Evolutionary conservation across 1,140 invertebrate genomes (phyloP), one percentile per base, ranked within the genome.

Genomic region (Plectus sambesii): DNA sequence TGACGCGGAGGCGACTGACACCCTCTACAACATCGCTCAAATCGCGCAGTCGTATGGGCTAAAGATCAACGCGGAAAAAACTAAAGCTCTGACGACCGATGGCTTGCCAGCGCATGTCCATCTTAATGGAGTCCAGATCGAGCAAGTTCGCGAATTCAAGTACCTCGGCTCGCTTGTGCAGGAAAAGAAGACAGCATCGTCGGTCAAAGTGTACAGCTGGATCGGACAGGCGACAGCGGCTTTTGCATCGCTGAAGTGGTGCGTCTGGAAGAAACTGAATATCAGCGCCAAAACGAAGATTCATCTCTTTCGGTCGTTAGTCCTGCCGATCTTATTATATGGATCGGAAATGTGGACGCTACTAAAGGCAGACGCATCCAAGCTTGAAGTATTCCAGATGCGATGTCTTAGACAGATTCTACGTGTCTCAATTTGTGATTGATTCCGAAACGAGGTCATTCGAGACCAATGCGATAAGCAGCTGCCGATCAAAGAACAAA

Each of bases 331-430:
- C 17, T 17, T 33, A 12, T 12, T 17, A 33, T 33, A 33, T 17
- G 17, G 30, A 33, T 33, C 30, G 17, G 30, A 33, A 33, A 33
- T 33, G 30, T 33, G 30, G 30, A 33, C 17, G 30, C 30, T 33
- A 33, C 30, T 33, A n/a, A n/a, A n/a, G n/a, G n/a, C n/a, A n/a
- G n/a, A n/a, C n/a, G n/a, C n/a, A n/a, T n/a, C n/a, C n/a, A n/a
- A n/a, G n/a, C n/a, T n/a, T n/a, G n/a, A n/a, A n/a, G n/a, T n/a
- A n/a, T n/a, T n/a, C n/a, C n/a, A n/a, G n/a, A n/a, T n/a, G n/a
- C n/a, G n/a, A n/a, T n/a, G n/a, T n/a, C n/a, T n/a, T n/a, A n/a
- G n/a, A n/a, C n/a, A n/a, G n/a, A n/a, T n/a, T n/a, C n/a, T n/a
- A n/a, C n/a, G n/a, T n/a, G n/a, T n/a, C n/a, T n/a, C n/a, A n/a